Evolutionary conservation across 2,888 invertebrate genomes (phyloP), one percentile per base, ranked within the genome.

Genomic region (Anagyrus pseudococci): DNA sequence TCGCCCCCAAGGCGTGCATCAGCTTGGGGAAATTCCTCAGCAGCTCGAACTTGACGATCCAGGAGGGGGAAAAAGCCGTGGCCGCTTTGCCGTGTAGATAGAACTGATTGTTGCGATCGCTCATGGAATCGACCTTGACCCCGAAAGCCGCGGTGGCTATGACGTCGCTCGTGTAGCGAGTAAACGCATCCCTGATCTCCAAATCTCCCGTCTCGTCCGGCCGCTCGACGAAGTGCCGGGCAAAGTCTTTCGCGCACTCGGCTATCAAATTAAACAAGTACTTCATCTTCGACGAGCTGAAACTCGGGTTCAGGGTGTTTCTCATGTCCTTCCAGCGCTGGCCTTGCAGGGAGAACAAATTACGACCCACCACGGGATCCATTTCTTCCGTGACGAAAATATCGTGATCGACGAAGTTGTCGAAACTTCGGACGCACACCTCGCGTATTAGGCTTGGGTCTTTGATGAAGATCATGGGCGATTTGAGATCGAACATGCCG

Each of bases 121-220:
- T 79, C 29, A 86, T 63, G 0, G 87, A 87, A 72, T 88, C 83
- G 1, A 85, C 82, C 63, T 82, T 77, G 1, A 86, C 77, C 0
- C 87, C 87, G 65, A 87, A 87, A 0, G 84, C 86, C 2, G 83
- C 80, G 0, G 84, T 84, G 0, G 87, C 86, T 19, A 87, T 87
- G 19, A 86, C 85, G 72, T 88, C 87, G 70, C 83, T 87, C 0
- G 85, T 83, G 68, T 84, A 87, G 1, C 85, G 81, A 1, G 84
- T 82, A 52, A 83, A 82, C 1, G 83, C 58, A 56, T 85, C 84
- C 22, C 83, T 83, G 0, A 83, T 75, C 29, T 85, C 82, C 0
- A 85, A 3, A 4, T 7, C 72, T 4, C 15, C 25, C 6, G 6
- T 20, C 3, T 2, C 17, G 2, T 77, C 69, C 1, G 74, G 68